A percentile compares a stretch with the other conserved stretches of the same genome.
Evolutionary conservation across 2,797 vertebrate genomes (phyloP).

Genomic region (Trachurus trachurus): DNA sequence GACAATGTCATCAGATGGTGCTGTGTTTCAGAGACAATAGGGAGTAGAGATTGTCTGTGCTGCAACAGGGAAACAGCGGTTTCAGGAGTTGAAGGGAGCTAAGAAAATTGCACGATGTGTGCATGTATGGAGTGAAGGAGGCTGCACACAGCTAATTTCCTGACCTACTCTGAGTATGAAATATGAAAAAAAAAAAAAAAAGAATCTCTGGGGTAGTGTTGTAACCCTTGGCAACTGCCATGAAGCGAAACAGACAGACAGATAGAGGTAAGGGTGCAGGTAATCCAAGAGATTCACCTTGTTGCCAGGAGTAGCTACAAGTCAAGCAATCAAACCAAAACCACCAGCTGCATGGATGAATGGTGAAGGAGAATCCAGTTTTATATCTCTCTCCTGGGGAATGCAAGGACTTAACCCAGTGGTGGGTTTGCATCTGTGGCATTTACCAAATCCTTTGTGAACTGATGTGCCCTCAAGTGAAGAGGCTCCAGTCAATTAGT

Average conservation of each 20-base stretch:
- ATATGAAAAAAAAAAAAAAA: slow-evolving; percentile 12
- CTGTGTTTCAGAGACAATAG: slow-evolving; percentile 48
- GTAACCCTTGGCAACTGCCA: slow-evolving; percentile 53
- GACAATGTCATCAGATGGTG: slow-evolving; percentile 58
- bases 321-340: slow-evolving; percentile 30
- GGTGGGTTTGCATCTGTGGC: slow-evolving; percentile 24
- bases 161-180: slow-evolving; percentile 34
- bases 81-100: slow-evolving; percentile 16
- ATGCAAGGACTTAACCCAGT: background rate
- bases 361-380: slow-evolving; percentile 21
- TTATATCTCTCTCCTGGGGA: slow-evolving; percentile 35
- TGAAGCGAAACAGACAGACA: slow-evolving; percentile 10
- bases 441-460: slow-evolving; percentile 42
- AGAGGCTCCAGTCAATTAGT: slow-evolving; percentile 4
- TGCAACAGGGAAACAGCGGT: background rate
- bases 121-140: slow-evolving; percentile 4
- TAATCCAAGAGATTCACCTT: slow-evolving; percentile 47
- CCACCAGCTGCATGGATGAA: slow-evolving; percentile 8
- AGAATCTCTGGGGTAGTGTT: slow-evolving; percentile 5
- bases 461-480: slow-evolving; percentile 22
- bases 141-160: slow-evolving; percentile 21
- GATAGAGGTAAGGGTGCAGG: background rate
- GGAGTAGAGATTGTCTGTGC: slow-evolving; percentile 42
- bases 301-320: slow-evolving; percentile 36
- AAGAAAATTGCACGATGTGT: slow-evolving; percentile 11